These are phyloP conservation scores for Drosophila borealis DNA, from an alignment of 2,888 invertebrate genomes.

Conservation along the genomic window DNA sequence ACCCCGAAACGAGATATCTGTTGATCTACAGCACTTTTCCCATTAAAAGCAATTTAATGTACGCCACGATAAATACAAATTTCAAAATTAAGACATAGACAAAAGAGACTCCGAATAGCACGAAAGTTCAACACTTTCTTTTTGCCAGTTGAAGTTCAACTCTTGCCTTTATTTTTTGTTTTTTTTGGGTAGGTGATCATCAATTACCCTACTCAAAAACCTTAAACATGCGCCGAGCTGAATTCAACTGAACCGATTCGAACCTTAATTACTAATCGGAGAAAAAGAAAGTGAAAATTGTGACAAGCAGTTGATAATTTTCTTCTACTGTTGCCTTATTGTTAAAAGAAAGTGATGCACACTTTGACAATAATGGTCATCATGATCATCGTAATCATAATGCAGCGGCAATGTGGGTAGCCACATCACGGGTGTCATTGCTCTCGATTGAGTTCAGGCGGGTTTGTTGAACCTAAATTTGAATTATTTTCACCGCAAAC, in stretches of 20 bases:
- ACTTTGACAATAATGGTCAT: constrained; percentile 20
- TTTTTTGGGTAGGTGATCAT: constrained; percentile 55
- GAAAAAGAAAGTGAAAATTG: constrained; percentile 70
- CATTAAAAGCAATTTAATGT: constrained; percentile 74
- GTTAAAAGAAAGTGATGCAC: constrained; percentile 61
- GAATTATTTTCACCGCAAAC: constrained; percentile 54
- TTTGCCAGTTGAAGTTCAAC: constrained; percentile 65
- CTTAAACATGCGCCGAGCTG: constrained; percentile 1
- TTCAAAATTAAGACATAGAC: constrained; percentile 63
- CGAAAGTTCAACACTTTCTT: constrained; percentile 74
- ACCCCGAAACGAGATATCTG: constrained; percentile 44
- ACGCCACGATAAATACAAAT: constrained; percentile 66
- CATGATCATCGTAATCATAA: constrained; percentile 5
- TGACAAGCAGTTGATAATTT: constrained; percentile 48
- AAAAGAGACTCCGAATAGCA: constrained; percentile 12
- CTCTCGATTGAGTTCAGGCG: constrained; percentile 69
- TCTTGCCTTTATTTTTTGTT: constrained; percentile 9
- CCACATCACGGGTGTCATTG: constrained; percentile 69
- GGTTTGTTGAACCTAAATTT: constrained; percentile 72
- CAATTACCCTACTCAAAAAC: constrained; percentile 50
- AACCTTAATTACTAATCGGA: constrained; percentile 34
- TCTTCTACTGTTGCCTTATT: constrained; percentile 12
- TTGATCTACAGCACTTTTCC: constrained; percentile 61
- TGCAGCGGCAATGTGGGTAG: constrained; percentile 9
- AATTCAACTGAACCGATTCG: constrained; percentile 6